Conservation (phyloP, 2,888 invertebrate species). For the Cancer borealis region DNA sequence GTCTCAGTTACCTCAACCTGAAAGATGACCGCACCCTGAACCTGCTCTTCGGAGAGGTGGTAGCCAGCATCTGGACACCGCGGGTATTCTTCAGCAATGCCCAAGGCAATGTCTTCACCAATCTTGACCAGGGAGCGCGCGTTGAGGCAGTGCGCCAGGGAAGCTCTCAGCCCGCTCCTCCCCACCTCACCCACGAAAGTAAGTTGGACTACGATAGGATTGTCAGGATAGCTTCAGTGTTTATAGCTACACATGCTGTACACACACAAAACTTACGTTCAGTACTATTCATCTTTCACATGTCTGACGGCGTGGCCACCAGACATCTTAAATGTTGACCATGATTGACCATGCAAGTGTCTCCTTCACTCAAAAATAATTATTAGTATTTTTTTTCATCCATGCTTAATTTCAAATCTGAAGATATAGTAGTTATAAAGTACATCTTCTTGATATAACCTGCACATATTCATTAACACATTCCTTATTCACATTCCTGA, state of each 20-base stretch:
- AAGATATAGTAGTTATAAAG: too few species aligned
- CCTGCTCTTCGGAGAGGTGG: constrained; percentile 61
- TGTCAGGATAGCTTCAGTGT: too few species aligned
- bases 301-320: background rate
- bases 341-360: too few species aligned
- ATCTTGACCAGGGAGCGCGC: constrained; percentile 71
- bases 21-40: constrained; percentile 73
- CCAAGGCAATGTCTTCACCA: constrained; percentile 70
- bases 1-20: constrained; percentile 71
- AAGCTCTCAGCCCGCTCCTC: constrained; percentile 42
- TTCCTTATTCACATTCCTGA: background rate
- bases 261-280: background rate
- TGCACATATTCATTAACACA: too few species aligned
- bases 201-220: background rate
- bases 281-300: background rate
- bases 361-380: too few species aligned
- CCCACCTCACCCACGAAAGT: constrained; percentile 67
- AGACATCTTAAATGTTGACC: too few species aligned
- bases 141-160: constrained; percentile 66
- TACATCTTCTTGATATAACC: too few species aligned
- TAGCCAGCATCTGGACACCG: constrained; percentile 71
- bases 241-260: background rate
- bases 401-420: too few species aligned
- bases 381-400: too few species aligned
- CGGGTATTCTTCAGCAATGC: constrained; percentile 75